Evolutionary conservation across 2,888 invertebrate species (phyloP), one percentile per base, ranked within the genome.

Genomic region (Drosophila neotestacea): DNA sequence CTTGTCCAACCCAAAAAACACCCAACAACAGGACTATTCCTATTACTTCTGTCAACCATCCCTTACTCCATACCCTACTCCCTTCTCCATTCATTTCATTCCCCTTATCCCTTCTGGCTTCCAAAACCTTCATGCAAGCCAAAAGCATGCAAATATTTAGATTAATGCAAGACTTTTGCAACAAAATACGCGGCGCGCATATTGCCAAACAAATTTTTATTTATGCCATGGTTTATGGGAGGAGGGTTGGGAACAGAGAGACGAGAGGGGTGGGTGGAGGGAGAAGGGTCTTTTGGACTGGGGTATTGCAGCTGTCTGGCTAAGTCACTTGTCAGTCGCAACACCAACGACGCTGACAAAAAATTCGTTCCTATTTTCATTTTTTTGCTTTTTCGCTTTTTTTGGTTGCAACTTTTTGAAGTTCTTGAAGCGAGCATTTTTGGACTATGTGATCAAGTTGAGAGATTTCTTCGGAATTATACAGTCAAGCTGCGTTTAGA

Each of bases 81-180:
- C 7, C 6, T 16, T 7, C 28, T 30, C 47, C 34, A 13, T 11
- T 13, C 51, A 22, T 9, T 30, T 9, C 30, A 1, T 13, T 4
- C 28, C 16, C 16, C 16, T 16, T 16, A 16, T 16, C 16, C 16
- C 16, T 16, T 16, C 16, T 16, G 16, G 16, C 16, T 16, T 16
- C 1, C 2, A 6, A 11, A 4, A 4, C 4, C 11, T 7, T 16
- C 54, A 30, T 41, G 11, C 27, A 54, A 54, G 34, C 55, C 65
- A 75, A 70, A 78, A 85, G 87, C 84, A 87, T 87, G 84, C 87
- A 85, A 85, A 85, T 85, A 87, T 85, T 85, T 87, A 85, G 84
- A 85, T 85, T 85, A 85, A 85, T 85, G 84, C 84, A 85, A 85
- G 82, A 85, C 85, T 87, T 85, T 85, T 82, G 87, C 87, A 85